Evolutionary conservation across 2,888 invertebrate species (phyloP).

Genomic region (Hypomecis punctinalis): DNA sequence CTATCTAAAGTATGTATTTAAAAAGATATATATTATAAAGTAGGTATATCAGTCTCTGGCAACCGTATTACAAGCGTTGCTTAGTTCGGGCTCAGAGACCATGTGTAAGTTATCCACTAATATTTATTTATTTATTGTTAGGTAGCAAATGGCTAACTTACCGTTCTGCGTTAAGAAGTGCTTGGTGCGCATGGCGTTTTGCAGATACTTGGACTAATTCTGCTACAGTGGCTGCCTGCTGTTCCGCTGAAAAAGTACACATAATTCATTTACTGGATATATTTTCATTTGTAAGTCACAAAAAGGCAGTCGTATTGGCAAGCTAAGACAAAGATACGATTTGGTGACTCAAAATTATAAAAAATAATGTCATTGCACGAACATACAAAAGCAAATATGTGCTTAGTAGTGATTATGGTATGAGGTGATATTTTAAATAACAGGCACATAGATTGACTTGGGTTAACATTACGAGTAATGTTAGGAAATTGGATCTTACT

Average conservation of each 20-base stretch:
- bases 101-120: too few species aligned
- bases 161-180: constrained; percentile 74
- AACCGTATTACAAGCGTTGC: too few species aligned
- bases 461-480: too few species aligned
- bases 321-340: neutral
- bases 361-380: neutral
- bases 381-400: neutral
- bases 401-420: neutral
- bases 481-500: too few species aligned
- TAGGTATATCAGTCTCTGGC: too few species aligned
- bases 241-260: constrained; percentile 63
- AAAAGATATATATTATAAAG: too few species aligned
- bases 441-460: neutral
- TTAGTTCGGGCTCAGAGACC: too few species aligned
- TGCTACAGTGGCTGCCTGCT: constrained; percentile 77
- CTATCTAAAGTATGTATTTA: too few species aligned
- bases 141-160: constrained; percentile 31
- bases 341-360: neutral
- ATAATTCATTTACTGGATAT: neutral
- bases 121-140: too few species aligned
- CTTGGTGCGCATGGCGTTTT: constrained; percentile 73
- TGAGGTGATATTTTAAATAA: neutral
- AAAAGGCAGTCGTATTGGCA: neutral
- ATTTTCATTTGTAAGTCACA: too few species aligned
- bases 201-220: constrained; percentile 76